A percentile compares a stretch with the other conserved stretches of the same genome.
These are phyloP conservation scores for Tamandua tetradactyla DNA, from an alignment of 2,797 vertebrate genomes.

Conservation along the genomic window DNA sequence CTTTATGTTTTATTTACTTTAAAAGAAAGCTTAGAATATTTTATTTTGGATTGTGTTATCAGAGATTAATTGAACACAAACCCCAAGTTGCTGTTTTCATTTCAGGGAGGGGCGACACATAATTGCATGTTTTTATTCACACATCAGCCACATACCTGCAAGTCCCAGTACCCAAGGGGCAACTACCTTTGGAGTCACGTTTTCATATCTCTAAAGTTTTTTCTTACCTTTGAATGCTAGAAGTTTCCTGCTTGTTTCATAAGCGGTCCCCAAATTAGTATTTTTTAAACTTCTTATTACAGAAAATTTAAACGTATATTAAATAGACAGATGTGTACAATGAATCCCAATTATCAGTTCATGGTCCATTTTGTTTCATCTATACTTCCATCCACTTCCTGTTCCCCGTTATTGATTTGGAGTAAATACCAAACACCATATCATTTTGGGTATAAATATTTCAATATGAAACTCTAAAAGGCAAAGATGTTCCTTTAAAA, in stretches of 20 bases:
- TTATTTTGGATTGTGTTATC: background rate
- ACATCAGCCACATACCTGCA: accelerated
- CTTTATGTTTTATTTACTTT: background rate
- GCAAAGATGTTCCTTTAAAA: background rate
- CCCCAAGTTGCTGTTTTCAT: background rate
- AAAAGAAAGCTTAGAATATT: conserved; percentile 32
- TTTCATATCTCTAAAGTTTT: background rate
- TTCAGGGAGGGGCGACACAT: background rate
- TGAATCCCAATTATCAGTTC: background rate
- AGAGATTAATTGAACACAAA: background rate
- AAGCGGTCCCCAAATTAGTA: conserved; percentile 1
- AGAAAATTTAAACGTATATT: background rate
- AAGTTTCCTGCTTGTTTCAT: background rate
- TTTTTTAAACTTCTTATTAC: background rate
- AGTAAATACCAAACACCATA: background rate
- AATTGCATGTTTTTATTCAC: background rate
- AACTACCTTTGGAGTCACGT: background rate
- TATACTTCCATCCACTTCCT: background rate
- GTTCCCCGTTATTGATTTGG: background rate
- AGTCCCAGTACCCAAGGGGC: no score
- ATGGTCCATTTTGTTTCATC: no score
- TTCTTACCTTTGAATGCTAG: background rate
- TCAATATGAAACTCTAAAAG: background rate
- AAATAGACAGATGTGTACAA: background rate
- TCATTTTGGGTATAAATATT: background rate